Evolutionary conservation across 2,797 vertebrate species (phyloP), one percentile per base, ranked within the genome.

Genomic region (Bucorvus abyssinicus): DNA sequence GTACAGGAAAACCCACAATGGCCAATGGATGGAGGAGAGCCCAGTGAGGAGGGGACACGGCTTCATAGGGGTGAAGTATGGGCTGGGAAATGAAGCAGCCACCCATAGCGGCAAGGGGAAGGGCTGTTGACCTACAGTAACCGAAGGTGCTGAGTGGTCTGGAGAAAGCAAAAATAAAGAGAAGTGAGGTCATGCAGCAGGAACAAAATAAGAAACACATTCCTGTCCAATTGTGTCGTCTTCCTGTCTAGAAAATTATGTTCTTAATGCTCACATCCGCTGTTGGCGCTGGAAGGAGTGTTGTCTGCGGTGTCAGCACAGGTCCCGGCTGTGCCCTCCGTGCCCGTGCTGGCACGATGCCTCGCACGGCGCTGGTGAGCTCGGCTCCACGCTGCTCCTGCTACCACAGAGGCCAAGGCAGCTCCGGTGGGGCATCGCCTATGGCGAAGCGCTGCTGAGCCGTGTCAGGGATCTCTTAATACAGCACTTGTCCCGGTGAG

Each of bases 301-400:
- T 0, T 12, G 49, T 24, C 26, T 44, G 19, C 0, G 1, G 40
- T 44, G 67, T 79, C 85, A 45, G 84, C 1, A 0, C 32, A 7
- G 63, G 53, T 22, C 45, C 70, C 1, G 2, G 83, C 85, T 1
- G 0, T 68, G 91, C 47, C 79, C 78, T 4, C 30, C 1, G 3
- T 16, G 40, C 82, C 1, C 0, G 4, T 0, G 38, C 70, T 26
- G 52, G 17, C 14, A 1, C 3, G 2, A 6, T 4, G 21, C 60
- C 60, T 17, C 3, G 67, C 80, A 18, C 29, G 1, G 64, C 0
- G 1, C 13, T 9, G 63, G 38, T 42, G 9, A 29, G 52, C 86
- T 30, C 10, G 0, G 53, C 71, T 13, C 61, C 3, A 2, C 1
- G 16, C 68, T 5, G 34, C 49, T 22, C 32, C 52, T 6, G 7